Base-by-base conservation (phyloP, 2,888 invertebrate genomes). In the Crepidodera aurea region DNA sequence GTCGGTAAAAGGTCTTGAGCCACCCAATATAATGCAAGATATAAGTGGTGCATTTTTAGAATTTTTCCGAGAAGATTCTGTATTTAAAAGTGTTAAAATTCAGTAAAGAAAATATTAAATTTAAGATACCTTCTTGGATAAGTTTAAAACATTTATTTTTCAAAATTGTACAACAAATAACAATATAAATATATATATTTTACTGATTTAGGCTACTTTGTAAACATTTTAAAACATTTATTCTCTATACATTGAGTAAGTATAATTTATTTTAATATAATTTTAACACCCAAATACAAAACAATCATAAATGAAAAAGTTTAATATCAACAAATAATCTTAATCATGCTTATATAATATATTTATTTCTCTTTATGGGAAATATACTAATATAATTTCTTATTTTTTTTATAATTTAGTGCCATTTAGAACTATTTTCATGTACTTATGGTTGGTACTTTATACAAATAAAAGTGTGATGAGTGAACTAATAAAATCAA, bases 161-260 rank as follows among this genome's bases (percentile, higher is more conserved):
- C 62, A 63, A 69, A 69, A 66, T 51, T 37, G 60, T 68, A 70
- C 69, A 70, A 69, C 67, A 69, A 67, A 64, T 62, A 69, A 70
- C 69, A 68, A 56, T 66, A 57, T 50, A 57, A 55, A 67, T 68
- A 69, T 67, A 68, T 61, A 69, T 70, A 69, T 67, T 46, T 62
- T 48, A 56, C 50, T 57, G 46, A 56, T 60, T 58, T 65, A 59
- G 54, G 60, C 57, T 61, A 66, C 46, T 61, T 29, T 62, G 44
- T 51, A 60, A 51, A 62, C 50, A 50, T 48, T 19, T 59, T 51
- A 55, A 59, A 64, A 66, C 66, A 66, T 64, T 60, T 27, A 64
- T 54, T 51, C 27, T 48, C 64, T 64, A 66, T 59, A 60, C 58
- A 66, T 58, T 56, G 29, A 61, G 27, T 59, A 55, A 56, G 54